A percentile compares a stretch with the other conserved stretches of the same genome.
Evolutionary conservation across 2,113 vertebrate genomes (phyloP).

Genomic region (Tyrannus savana): DNA sequence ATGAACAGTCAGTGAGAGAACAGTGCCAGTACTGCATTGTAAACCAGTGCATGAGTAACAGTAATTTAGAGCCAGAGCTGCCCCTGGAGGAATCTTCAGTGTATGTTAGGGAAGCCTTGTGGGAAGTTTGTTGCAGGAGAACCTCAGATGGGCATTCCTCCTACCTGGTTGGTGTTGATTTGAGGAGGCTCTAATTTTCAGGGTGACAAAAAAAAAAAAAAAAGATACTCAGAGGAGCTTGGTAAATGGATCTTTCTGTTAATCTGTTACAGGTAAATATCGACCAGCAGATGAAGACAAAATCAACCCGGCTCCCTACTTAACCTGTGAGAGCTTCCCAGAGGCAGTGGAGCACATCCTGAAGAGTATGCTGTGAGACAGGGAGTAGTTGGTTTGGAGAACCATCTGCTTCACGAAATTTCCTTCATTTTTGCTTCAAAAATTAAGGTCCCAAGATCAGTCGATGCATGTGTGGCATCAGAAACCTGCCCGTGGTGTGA

Average conservation of each 20-base stretch:
- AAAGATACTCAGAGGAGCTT: neutral
- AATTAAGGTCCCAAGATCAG: neutral
- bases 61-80: neutral
- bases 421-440: neutral
- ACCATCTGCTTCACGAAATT: neutral
- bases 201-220: neutral
- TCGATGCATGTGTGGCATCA: neutral
- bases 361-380: slow-evolving; percentile 65
- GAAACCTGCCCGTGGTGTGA: neutral
- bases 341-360: slow-evolving; percentile 90
- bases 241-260: neutral
- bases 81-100: too few relatives aligned
- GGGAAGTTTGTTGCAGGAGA: neutral
- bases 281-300: slow-evolving; percentile 85
- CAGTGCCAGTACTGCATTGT: neutral
- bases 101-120: neutral
- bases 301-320: slow-evolving; percentile 82
- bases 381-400: neutral
- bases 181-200: neutral
- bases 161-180: neutral
- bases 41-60: neutral
- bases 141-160: neutral
- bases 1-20: neutral
- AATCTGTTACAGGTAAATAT: slow-evolving; percentile 84
- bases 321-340: slow-evolving; percentile 86